Evolutionary conservation across 2,888 invertebrate species (phyloP), one percentile per base, ranked within the genome.

Genomic region (Drosophila ochracea): DNA sequence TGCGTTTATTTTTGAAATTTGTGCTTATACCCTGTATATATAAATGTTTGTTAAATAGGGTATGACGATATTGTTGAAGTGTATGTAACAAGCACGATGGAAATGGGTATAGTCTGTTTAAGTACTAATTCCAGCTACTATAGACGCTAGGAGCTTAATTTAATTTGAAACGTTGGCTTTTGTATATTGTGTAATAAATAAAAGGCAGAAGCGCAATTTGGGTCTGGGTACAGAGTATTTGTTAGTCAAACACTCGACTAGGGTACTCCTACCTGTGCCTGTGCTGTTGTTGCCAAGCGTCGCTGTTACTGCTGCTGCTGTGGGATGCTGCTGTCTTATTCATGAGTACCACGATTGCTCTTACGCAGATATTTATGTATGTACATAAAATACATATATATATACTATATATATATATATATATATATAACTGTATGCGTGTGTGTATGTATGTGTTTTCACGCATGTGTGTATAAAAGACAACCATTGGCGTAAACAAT

Each of bases 301-400:
- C 70, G 68, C 71, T 59, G 61, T 66, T 65, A 25, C 25, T 55
- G 35, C 57, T 79, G 68, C 55, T 55, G 35, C 59, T 79, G 64
- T 63, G 73, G 71, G 70, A 70, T 78, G 80, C 74, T 75, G 74
- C 55, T 72, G 66, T 71, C 68, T 75, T 80, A 74, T 82, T 70
- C 82, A 73, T 74, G 70, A 80, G 62, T 65, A 58, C 49, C 33
- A 31, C 57, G 49, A 50, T 62, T 69, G 68, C 62, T 79, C 65
- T 70, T 74, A 78, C 70, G 70, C 73, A 78, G 53, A 53, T 66
- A 73, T 41, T 21, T 52, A 39, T 59, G 31, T 67, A 62, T 58
- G 52, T 60, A 63, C 50, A 28, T 19, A 50, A 25, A 16, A 28
- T 28, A 35, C 37, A 13, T 6, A 25, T 16, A 39, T 39, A 60